These are phyloP conservation scores for Cyclargus thomasi DNA, from an alignment of 1,140 invertebrate genomes.

Conservation along the genomic window DNA sequence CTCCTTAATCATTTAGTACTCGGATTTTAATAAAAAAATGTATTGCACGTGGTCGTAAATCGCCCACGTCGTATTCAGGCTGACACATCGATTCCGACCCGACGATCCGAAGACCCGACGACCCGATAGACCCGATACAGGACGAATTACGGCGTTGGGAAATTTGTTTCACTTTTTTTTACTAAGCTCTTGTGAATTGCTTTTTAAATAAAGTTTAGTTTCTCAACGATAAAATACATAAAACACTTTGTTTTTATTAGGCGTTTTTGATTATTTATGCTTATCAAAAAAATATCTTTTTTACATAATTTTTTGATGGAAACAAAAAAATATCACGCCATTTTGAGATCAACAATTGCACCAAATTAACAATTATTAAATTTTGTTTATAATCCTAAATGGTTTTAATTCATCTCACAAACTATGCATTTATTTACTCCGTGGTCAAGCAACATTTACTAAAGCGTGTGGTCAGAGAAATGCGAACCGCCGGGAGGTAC, in stretches of 20 bases:
- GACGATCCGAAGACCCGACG: background rate
- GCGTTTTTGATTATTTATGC: too few species aligned
- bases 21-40: background rate
- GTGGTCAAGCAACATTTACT: background rate
- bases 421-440: too few species aligned
- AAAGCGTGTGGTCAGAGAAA: background rate
- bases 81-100: conserved; percentile 4
- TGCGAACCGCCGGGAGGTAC: background rate
- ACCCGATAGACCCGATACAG: background rate
- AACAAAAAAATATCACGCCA: too few species aligned
- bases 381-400: too few species aligned
- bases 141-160: background rate
- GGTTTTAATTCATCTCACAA: too few species aligned
- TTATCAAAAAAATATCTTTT: too few species aligned
- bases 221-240: too few species aligned
- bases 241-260: too few species aligned
- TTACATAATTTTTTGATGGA: too few species aligned
- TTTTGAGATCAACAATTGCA: too few species aligned
- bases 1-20: background rate
- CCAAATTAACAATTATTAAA: too few species aligned
- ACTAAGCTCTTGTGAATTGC: background rate
- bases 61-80: background rate
- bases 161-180: background rate
- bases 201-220: background rate
- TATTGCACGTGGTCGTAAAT: background rate